Evolutionary conservation across 2,113 vertebrate genomes (phyloP), one percentile per base, ranked within the genome.

Genomic region (Prietella phreatophila): DNA sequence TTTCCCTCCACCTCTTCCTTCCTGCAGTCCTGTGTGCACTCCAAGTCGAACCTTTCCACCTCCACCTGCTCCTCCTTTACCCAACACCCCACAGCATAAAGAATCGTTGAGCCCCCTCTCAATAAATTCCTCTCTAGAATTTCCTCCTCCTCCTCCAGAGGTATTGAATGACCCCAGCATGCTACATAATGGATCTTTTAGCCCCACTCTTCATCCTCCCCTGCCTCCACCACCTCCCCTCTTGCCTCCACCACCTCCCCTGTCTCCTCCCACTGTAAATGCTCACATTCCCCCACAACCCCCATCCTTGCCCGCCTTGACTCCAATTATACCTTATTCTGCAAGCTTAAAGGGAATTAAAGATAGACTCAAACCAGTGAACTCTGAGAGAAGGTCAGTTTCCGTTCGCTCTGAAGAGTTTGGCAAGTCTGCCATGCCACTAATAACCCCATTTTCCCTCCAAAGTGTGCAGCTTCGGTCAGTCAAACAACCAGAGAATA

Each of bases 391-490:
- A 73, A 88, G 25, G 30, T 10, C 60, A 67, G 5, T 88, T 20
- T 71, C 63, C 71, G 91, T 89, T 87, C 90, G 90, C 0, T 92
- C 93, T 91, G 94, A 86, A 93, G 92, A 92, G 94, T 84, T 89
- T 27, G 67, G 42, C 0, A 93, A 92, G 82, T 94, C 95, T 27
- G 89, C 94, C 50, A 95, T 96, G 94, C 97, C 97, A 81, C 94
- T 98, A 67, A 96, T 99, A 88, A 99, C 98, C 78, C 93, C 97
- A 0, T 95, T 97, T 81, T 97, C 95, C 0, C 93, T 99, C 78
- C 97, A 97, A 93, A 97, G 94, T 92, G 96, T 99, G 60, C 97
- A 97, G 90, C 92, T 99, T 88, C 96, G 97, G 87, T 97, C 97
- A 0, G 96, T 98, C 88, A 97, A 92, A 87, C 96, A 93, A 90